Conservation (phyloP, 2,888 invertebrate species). For the Melanostoma mellinum region DNA sequence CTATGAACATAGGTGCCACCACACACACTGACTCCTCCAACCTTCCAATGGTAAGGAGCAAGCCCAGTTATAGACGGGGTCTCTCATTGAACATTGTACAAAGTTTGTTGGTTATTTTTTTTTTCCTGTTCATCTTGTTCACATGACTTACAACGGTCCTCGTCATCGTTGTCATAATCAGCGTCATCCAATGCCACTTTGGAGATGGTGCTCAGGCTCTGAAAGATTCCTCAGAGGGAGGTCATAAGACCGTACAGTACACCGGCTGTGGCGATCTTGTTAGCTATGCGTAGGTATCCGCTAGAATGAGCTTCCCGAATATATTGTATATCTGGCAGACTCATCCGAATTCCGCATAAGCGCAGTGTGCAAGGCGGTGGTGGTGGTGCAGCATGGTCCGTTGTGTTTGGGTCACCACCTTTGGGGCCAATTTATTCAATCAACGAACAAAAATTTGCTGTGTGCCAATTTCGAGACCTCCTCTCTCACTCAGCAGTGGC, state of each 20-base stretch:
- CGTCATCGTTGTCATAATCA: conserved; percentile 63
- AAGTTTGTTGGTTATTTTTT: conserved; percentile 7
- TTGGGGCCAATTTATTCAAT: conserved; percentile 73
- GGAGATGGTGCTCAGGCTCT: conserved; percentile 45
- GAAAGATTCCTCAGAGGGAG: conserved; percentile 57
- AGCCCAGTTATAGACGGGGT: conserved; percentile 55
- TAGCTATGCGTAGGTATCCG: conserved; percentile 42
- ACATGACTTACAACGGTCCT: conserved; percentile 64
- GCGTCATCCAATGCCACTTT: conserved; percentile 55
- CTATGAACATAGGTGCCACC: conserved; percentile 1
- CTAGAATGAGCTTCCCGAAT: conserved; percentile 42
- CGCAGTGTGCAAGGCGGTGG: conserved; percentile 26
- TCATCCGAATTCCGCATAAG: conserved; percentile 69
- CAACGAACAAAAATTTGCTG: conserved; percentile 60
- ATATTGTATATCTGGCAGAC: conserved; percentile 40
- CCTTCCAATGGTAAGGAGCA: conserved; percentile 10
- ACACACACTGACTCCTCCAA: conserved; percentile 25
- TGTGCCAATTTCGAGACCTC: conserved; percentile 63
- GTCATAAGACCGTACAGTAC: conserved; percentile 48
- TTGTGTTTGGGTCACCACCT: conserved; percentile 72
- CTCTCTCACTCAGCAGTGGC: conserved; percentile 15
- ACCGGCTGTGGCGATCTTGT: conserved; percentile 29
- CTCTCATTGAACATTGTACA: conserved; percentile 28
- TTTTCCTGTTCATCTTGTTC: conserved; percentile 19
- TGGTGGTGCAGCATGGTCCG: conserved; percentile 35